A percentile compares a stretch with the other conserved stretches of the same genome.
Evolutionary conservation across 2,113 vertebrate species (phyloP).

Genomic region (Apus apus): DNA sequence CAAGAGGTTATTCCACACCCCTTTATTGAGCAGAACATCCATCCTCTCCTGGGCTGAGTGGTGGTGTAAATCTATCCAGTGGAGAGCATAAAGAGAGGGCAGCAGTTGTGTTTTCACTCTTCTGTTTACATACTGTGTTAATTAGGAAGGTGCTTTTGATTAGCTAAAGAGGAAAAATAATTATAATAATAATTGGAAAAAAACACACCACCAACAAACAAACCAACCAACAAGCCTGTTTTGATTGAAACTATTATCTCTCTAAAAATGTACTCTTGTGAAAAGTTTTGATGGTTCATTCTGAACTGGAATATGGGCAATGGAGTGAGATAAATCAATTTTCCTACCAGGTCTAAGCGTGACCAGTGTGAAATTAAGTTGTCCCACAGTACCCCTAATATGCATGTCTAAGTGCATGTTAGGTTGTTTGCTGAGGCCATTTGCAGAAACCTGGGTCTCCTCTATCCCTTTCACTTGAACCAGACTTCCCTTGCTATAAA

Average conservation of each 20-base stretch:
- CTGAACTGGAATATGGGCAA: neutral
- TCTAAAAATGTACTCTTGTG: neutral
- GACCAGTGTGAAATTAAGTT: slow-evolving; percentile 42
- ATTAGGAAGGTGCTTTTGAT: neutral
- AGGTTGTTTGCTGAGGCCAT: slow-evolving; percentile 15
- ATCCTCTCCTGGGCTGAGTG: neutral
- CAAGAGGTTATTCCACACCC: neutral
- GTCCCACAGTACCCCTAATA: neutral
- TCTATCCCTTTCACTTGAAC: neutral
- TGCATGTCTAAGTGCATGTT: neutral
- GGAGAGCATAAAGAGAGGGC: neutral
- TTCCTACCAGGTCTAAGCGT: neutral
- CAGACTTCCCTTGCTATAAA: neutral
- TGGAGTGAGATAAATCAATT: slow-evolving; percentile 35
- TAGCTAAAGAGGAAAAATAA: neutral
- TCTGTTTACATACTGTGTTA: neutral
- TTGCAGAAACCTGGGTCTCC: neutral
- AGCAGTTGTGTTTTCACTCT: neutral
- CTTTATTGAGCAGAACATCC: neutral
- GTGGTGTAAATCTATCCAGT: neutral
- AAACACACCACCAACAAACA: too few relatives aligned
- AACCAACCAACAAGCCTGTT: neutral
- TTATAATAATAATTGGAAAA: too few relatives aligned
- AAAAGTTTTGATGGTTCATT: neutral
- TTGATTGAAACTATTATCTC: neutral